Evolutionary conservation across 2,888 invertebrate genomes (phyloP).

Genomic region (Lumbricus terrestris): DNA sequence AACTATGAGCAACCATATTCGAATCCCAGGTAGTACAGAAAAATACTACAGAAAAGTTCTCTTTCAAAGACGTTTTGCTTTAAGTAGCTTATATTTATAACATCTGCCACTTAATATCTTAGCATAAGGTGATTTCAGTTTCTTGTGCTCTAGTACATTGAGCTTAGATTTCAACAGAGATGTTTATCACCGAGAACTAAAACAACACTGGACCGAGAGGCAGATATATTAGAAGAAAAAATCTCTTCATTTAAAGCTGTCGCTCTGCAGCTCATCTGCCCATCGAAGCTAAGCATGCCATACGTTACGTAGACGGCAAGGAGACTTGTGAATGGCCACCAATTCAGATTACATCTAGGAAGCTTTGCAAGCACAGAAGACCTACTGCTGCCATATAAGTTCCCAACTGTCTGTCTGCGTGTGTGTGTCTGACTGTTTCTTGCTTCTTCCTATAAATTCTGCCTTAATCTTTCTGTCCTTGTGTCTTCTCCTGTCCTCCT

Average conservation of each 20-base stretch:
- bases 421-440: no score
- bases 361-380: not conserved
- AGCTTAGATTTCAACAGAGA: not conserved
- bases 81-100: not conserved
- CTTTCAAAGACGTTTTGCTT: no score
- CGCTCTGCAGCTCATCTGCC: not conserved
- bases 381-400: not conserved
- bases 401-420: not conserved
- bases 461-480: not conserved
- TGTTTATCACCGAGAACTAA: not conserved
- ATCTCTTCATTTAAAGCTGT: not conserved
- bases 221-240: not conserved
- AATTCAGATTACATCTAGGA: not conserved
- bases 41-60: not conserved
- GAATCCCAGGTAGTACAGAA: not conserved
- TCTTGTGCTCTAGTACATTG: not conserved
- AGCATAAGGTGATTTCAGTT: not conserved
- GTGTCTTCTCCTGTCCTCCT: not conserved
- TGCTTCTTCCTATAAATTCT: not conserved
- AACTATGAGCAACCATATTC: not conserved
- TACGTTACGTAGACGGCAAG: not conserved
- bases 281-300: not conserved
- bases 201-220: not conserved
- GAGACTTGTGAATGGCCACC: not conserved
- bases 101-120: not conserved